Percentiles rank a stretch among this genome's conserved stretches.
phyloP scores from a whole-genome alignment of 2,113 vertebrate genomes.

The Oreochromis tanganicae region DNA sequence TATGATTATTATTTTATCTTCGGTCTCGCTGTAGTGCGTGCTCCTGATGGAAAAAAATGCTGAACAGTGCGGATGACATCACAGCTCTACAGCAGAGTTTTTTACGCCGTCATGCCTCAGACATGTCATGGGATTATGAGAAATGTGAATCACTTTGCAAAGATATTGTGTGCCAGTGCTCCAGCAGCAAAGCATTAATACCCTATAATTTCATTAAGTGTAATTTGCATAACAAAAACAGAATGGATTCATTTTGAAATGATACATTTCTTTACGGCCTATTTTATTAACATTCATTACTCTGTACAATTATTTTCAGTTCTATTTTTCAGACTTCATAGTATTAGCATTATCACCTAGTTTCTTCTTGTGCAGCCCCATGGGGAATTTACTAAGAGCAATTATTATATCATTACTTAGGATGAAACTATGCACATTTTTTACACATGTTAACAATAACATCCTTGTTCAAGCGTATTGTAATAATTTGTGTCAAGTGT shows the following conservation, averaged over 20 bases:
- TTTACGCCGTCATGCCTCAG: not conserved
- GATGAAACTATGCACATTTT: not conserved
- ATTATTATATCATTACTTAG: not conserved
- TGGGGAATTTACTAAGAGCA: not conserved
- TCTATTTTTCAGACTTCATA: not conserved
- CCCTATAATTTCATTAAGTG: constrained; percentile 46
- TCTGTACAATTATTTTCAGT: not conserved
- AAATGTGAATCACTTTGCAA: constrained; percentile 26
- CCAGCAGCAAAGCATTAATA: constrained; percentile 12
- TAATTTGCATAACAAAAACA: constrained; percentile 36
- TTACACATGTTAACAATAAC: not conserved
- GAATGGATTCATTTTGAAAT: constrained; percentile 23
- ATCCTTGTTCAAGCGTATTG: not conserved
- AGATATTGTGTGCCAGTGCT: not conserved
- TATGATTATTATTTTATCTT: not conserved
- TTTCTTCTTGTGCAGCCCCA: not conserved
- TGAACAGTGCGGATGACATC: constrained; percentile 15
- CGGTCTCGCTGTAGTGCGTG: not conserved
- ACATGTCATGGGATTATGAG: constrained; percentile 46
- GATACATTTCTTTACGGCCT: not conserved
- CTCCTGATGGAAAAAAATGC: not conserved
- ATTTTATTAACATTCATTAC: not conserved
- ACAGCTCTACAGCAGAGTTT: constrained; percentile 11
- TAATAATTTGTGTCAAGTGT: not conserved
- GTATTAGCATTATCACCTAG: not conserved